A percentile compares a stretch with the other conserved stretches of the same genome.
Conservation (phyloP, 1,140 invertebrate species). For the Drosophila sechellia region DNA sequence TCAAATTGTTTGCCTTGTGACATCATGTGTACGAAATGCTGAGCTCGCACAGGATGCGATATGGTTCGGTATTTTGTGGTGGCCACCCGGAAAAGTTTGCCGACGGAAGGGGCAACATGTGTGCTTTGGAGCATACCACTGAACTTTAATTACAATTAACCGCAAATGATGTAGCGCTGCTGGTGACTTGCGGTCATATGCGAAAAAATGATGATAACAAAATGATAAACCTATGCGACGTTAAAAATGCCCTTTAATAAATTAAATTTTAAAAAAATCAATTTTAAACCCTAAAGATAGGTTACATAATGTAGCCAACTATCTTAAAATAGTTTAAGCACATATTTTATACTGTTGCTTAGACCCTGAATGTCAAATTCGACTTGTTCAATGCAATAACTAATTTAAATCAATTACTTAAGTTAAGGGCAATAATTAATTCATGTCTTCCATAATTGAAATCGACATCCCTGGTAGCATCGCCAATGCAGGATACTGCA, state of each 20-base stretch:
- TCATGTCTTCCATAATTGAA: not conserved
- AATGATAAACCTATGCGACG: constrained; percentile 4
- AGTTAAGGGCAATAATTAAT: not conserved
- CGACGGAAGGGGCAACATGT: constrained; percentile 39
- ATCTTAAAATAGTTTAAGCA: too few species aligned
- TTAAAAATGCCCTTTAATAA: not conserved
- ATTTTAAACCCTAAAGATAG: too few species aligned
- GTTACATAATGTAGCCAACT: too few species aligned
- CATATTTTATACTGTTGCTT: too few species aligned
- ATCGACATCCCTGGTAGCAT: not conserved
- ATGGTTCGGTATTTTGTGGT: not conserved
- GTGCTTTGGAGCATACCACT: constrained; percentile 58
- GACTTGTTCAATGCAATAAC: not conserved
- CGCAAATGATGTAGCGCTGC: constrained; percentile 73
- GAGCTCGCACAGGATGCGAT: constrained; percentile 16
- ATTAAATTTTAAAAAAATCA: not conserved
- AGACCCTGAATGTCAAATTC: too few species aligned
- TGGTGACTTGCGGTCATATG: constrained; percentile 57
- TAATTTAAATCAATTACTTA: constrained; percentile 10
- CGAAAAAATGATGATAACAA: constrained; percentile 28
- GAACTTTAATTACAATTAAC: constrained; percentile 82
- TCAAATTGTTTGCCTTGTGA: constrained; percentile 54
- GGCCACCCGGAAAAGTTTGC: not conserved
- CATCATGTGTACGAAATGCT: constrained; percentile 50
- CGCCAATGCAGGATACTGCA: constrained; percentile 7